These are phyloP conservation scores for Tiliacea citrago DNA, from an alignment of 2,888 invertebrate genomes.

Conservation along the genomic window DNA sequence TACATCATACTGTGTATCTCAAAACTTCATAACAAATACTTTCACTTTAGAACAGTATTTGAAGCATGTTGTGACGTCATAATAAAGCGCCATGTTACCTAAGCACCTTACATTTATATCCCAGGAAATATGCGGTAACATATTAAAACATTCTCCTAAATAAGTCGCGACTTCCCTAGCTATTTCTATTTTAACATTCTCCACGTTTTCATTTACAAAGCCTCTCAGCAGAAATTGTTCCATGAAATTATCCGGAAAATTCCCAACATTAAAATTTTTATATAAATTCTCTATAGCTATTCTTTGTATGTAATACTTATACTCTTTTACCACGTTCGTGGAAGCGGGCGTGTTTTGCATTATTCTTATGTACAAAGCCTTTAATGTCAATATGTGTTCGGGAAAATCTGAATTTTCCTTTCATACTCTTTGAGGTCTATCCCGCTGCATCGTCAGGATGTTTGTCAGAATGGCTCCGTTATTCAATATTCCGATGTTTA, in stretches of 20 bases:
- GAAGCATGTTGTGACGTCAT: slow-evolving; percentile 23
- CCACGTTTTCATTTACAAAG: slow-evolving; percentile 40
- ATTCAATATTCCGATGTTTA: slow-evolving; percentile 48
- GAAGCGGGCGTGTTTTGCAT: slow-evolving; percentile 58
- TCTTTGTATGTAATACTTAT: slow-evolving; percentile 47
- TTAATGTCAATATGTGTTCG: slow-evolving; percentile 67
- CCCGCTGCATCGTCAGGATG: slow-evolving; percentile 49
- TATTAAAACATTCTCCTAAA: slow-evolving; percentile 53
- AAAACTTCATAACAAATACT: slow-evolving; percentile 1
- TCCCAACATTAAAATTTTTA: slow-evolving; percentile 38
- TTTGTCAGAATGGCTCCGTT: slow-evolving; percentile 35
- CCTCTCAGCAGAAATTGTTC: slow-evolving; percentile 37
- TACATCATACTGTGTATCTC: not conserved
- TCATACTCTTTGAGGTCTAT: slow-evolving; percentile 57
- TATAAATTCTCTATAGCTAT: slow-evolving; percentile 51
- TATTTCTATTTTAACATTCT: slow-evolving; percentile 51
- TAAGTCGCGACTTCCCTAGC: slow-evolving; percentile 38
- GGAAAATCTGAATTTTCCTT: slow-evolving; percentile 58
- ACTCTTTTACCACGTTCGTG: slow-evolving; percentile 40
- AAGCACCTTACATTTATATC: slow-evolving; percentile 34
- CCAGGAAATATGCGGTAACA: slow-evolving; percentile 38
- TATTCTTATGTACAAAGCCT: slow-evolving; percentile 63
- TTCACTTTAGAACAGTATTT: slow-evolving; percentile 8
- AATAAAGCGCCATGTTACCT: slow-evolving; percentile 15
- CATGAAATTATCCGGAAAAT: slow-evolving; percentile 53